Conservation (phyloP, 2,113 vertebrate genomes). For the Jacana jacana region DNA sequence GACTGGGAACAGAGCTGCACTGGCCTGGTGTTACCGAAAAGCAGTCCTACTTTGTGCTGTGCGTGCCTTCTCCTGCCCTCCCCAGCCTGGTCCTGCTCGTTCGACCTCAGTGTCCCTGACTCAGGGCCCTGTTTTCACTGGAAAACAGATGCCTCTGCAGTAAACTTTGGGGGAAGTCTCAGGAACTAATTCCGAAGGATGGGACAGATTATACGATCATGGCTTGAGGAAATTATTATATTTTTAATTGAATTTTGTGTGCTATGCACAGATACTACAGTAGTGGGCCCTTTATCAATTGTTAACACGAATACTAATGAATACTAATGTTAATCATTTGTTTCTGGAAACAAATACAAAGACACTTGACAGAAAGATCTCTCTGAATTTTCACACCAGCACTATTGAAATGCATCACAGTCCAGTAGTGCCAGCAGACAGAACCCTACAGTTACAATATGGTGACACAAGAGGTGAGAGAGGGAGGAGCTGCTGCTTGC, state of each 20-base stretch:
- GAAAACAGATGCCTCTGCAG: neutral
- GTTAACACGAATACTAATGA: conserved; percentile 65
- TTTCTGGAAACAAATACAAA: conserved; percentile 65
- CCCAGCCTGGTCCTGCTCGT: neutral
- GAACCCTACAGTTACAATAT: neutral
- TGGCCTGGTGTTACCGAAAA: neutral
- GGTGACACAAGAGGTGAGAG: neutral
- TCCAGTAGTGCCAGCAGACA: neutral
- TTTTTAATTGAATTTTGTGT: conserved; percentile 67
- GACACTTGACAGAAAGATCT: conserved; percentile 20
- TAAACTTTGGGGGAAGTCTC: conserved; percentile 11
- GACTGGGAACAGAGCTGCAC: neutral
- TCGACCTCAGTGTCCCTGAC: neutral
- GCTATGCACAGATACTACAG: conserved; percentile 47
- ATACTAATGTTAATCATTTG: conserved; percentile 66
- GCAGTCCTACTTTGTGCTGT: neutral
- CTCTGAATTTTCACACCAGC: conserved; percentile 23
- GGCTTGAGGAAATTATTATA: conserved; percentile 64
- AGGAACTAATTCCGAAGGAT: conserved; percentile 1
- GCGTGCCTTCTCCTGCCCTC: neutral
- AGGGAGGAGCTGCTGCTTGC: fast-evolving
- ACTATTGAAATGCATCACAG: neutral
- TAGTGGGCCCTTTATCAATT: conserved; percentile 60
- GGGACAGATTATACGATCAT: conserved; percentile 34
- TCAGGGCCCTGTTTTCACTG: neutral